Evolutionary conservation across 2,888 invertebrate genomes (phyloP), one percentile per base, ranked within the genome.

Genomic region (Thecocarcelia acutangulata): DNA sequence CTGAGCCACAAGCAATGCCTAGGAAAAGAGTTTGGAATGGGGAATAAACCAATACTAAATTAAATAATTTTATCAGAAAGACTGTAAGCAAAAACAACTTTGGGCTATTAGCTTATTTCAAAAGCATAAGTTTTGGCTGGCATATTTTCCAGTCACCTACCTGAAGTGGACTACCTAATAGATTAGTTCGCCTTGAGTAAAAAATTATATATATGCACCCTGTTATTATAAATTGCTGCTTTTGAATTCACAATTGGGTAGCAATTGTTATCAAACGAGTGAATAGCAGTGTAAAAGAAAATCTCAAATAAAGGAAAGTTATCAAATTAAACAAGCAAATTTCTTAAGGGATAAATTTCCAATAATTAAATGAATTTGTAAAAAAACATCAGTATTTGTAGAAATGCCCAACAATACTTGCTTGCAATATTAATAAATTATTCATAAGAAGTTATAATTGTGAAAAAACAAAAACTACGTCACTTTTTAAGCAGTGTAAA

Each of bases 261-360:
- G n/a, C n/a, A n/a, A n/a, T n/a, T 33, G 33, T 52, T 37, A 56
- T 46, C 52, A 61, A 61, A 50, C 73, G 59, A 33, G 33, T 33
- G 33, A 68, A 79, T 54, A 5, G n/a, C 13, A 44, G 59, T 17
- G 6, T 42, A 59, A 75, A 76, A 21, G 5, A 56, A 42, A 63
- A 21, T 28, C 48, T 24, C 3, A 61, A 72, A 40, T 61, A 61
- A 66, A 50, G 52, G 58, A 73, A 61, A 58, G 50, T 24, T 12
- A 24, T 40, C 12, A 59, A 54, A 56, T 54, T 59, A 28, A 72
- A 54, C 68, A 52, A 74, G n/a, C 42, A 17, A 56, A 12, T 63
- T 68, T 61, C n/a, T 72, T 70, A 24, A 44, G 37, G n/a, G 15
- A 40, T 48, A 33, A 70, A 21, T 15, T 70, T 21, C 19, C 5